These are phyloP conservation scores for Porites lobata DNA, from an alignment of 92 coral and sea anemone species.

Conservation along the genomic window DNA sequence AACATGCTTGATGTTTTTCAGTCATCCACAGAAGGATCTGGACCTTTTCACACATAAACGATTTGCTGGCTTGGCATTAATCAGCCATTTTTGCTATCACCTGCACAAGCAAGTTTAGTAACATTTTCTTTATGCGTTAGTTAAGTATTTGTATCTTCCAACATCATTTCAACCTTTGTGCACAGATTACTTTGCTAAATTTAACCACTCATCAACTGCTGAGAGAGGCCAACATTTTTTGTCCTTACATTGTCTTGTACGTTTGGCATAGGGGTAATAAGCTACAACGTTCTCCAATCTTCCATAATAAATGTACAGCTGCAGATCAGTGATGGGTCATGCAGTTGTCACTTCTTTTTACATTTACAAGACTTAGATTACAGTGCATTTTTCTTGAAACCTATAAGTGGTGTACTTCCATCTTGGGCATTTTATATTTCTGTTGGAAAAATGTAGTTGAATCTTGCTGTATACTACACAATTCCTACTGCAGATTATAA, in stretches of 20 bases:
- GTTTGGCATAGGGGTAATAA: no score
- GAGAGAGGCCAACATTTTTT: no score
- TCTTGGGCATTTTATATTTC: neutral
- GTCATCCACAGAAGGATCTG: neutral
- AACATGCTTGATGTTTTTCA: neutral
- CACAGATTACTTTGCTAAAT: neutral
- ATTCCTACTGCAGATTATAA: slow-evolving; percentile 6
- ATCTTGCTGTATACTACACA: neutral
- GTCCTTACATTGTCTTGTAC: no score
- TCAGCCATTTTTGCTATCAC: neutral
- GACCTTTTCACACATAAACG: neutral
- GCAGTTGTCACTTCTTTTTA: neutral
- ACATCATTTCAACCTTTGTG: neutral
- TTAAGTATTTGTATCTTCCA: neutral
- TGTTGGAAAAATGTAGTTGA: slow-evolving; percentile 3
- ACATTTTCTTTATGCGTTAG: no score
- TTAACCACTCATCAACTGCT: no score
- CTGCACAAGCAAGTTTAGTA: no score
- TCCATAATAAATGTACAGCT: neutral
- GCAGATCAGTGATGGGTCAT: no score
- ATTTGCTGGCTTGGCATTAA: neutral
- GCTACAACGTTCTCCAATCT: no score
- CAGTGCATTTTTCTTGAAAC: neutral
- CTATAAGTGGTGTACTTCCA: neutral
- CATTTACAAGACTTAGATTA: neutral